Evolutionary conservation across 2,888 invertebrate species (phyloP).

Genomic region (Nymphalis urticae): DNA sequence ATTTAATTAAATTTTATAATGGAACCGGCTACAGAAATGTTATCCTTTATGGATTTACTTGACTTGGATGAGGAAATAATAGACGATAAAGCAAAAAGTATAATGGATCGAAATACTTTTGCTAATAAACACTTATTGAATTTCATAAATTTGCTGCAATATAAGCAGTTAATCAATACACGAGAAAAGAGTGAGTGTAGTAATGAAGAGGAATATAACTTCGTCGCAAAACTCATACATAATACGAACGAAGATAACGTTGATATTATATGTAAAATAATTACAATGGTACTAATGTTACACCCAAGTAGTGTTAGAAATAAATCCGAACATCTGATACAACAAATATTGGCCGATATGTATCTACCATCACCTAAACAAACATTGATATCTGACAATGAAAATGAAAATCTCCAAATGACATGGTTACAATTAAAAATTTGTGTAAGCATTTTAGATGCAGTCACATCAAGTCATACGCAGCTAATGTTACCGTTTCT

Average conservation of each 20-base stretch:
- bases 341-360: slow-evolving; percentile 62
- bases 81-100: slow-evolving; percentile 58
- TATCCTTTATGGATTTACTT: slow-evolving; percentile 66
- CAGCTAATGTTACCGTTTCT: slow-evolving; percentile 57
- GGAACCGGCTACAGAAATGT: slow-evolving; percentile 46
- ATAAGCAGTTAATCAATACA: slow-evolving; percentile 67
- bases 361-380: slow-evolving; percentile 42
- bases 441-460: slow-evolving; percentile 61
- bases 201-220: slow-evolving; percentile 61
- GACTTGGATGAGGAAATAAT: slow-evolving; percentile 71
- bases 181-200: slow-evolving; percentile 68
- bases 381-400: slow-evolving; percentile 29
- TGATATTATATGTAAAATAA: slow-evolving; percentile 59
- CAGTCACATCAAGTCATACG: slow-evolving; percentile 47
- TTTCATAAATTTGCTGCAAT: slow-evolving; percentile 62
- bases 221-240: slow-evolving; percentile 57
- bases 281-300: slow-evolving; percentile 55
- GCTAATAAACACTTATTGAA: slow-evolving; percentile 58
- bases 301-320: slow-evolving; percentile 53
- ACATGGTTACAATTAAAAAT: slow-evolving; percentile 54
- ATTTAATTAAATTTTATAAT: slow-evolving; percentile 44
- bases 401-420: slow-evolving; percentile 30
- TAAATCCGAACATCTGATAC: slow-evolving; percentile 72
- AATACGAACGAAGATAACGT: slow-evolving; percentile 51
- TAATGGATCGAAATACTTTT: slow-evolving; percentile 56